These are phyloP conservation scores for Tringa solitaria DNA, from an alignment of 2,113 vertebrate species.

Conservation along the genomic window DNA sequence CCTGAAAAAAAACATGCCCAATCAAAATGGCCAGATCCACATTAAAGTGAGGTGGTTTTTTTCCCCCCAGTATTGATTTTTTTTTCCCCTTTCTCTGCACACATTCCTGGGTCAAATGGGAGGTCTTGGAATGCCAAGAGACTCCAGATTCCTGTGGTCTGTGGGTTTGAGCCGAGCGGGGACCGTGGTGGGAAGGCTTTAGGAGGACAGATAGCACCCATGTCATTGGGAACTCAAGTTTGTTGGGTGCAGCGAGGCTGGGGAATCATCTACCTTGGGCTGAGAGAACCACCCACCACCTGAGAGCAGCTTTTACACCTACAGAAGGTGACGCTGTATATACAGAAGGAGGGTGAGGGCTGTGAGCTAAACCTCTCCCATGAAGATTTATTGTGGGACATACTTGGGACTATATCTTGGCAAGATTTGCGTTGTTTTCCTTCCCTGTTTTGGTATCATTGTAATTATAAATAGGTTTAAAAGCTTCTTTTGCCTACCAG, in stretches of 20 bases:
- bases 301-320: not conserved
- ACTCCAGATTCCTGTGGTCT: not conserved
- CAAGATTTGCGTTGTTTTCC: not conserved
- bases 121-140: not conserved
- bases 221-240: not conserved
- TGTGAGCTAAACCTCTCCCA: not conserved
- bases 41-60: accelerated
- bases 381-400: not conserved
- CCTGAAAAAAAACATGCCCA: not conserved
- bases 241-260: not conserved
- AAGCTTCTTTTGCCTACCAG: constrained; percentile 75
- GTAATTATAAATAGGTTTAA: not conserved
- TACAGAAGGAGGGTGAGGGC: not conserved
- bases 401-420: accelerated
- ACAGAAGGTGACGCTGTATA: not conserved
- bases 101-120: not conserved
- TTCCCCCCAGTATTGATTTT: accelerated
- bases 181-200: not conserved
- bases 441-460: not conserved
- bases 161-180: not conserved
- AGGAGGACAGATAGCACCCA: not conserved
- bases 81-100: not conserved
- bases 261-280: not conserved
- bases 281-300: not conserved
- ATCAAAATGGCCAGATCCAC: not conserved